A percentile compares a stretch with the other conserved stretches of the same genome.
Evolutionary conservation across 2,888 invertebrate species (phyloP).

Genomic region (Drosophila mulleri): DNA sequence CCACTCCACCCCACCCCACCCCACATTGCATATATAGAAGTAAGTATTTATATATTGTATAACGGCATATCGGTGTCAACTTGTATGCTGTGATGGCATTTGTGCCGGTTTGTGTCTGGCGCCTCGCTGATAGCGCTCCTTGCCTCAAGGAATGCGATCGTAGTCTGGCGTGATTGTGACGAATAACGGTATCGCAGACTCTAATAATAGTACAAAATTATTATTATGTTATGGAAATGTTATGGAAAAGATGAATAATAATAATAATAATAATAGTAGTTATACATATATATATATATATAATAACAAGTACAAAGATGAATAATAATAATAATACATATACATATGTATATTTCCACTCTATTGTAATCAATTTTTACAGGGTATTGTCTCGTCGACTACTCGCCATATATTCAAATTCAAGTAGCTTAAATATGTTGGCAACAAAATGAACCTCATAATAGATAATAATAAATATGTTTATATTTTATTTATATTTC

Average conservation of each 20-base stretch:
- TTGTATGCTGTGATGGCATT: constrained; percentile 35
- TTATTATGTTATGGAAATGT: too few species aligned
- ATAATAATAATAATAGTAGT: too few species aligned
- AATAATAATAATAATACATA: too few species aligned
- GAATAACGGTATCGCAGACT: constrained; percentile 7
- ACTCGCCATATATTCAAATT: background rate
- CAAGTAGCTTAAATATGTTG: constrained; percentile 1
- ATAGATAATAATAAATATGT: constrained; percentile 14
- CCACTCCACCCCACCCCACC: constrained; percentile 6
- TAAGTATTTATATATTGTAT: constrained; percentile 16
- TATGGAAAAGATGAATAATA: background rate
- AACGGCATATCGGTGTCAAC: constrained; percentile 58
- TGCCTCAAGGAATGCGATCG: constrained; percentile 43
- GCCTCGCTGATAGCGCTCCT: constrained; percentile 43
- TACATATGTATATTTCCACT: too few species aligned
- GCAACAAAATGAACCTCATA: constrained; percentile 26
- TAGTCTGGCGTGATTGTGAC: constrained; percentile 19
- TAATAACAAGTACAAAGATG: too few species aligned
- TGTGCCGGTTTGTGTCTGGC: constrained; percentile 79
- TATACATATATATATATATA: too few species aligned
- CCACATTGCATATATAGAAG: background rate
- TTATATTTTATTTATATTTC: constrained; percentile 31
- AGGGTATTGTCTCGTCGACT: background rate
- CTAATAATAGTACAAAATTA: background rate
- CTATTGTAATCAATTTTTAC: too few species aligned